Evolutionary conservation across 2,888 invertebrate genomes (phyloP).

Genomic region (Cheilosia vernalis): DNA sequence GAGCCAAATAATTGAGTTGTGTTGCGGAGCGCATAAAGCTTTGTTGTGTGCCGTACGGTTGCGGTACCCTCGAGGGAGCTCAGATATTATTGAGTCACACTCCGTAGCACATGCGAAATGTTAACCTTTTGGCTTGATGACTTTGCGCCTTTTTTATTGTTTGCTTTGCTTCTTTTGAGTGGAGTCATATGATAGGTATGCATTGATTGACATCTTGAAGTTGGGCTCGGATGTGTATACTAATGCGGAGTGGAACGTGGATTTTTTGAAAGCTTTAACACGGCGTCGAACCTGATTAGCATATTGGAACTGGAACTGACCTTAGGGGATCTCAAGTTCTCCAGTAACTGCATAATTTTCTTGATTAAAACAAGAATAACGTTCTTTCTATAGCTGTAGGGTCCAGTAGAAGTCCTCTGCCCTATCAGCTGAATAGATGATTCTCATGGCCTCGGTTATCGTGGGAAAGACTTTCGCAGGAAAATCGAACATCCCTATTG

Average conservation of each 20-base stretch:
- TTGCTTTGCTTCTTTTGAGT: neutral
- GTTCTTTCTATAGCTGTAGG: no score
- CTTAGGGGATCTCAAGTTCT: no score
- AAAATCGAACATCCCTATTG: no score
- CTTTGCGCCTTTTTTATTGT: slow-evolving; percentile 15
- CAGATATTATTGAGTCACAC: slow-evolving; percentile 63
- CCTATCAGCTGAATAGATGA: no score
- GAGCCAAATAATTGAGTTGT: slow-evolving; percentile 59
- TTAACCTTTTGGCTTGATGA: slow-evolving; percentile 50
- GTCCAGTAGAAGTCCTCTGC: no score
- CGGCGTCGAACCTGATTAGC: no score
- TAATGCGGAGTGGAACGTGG: neutral
- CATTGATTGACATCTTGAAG: neutral
- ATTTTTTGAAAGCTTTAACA: no score
- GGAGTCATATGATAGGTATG: neutral
- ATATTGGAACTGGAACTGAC: no score
- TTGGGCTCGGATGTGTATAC: neutral
- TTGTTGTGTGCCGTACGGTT: slow-evolving; percentile 7
- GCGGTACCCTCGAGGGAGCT: slow-evolving; percentile 19
- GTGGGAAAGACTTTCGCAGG: no score
- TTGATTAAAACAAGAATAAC: no score
- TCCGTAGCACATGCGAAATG: slow-evolving; percentile 47
- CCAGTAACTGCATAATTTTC: no score
- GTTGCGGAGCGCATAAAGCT: slow-evolving; percentile 38
- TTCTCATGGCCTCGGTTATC: no score